phyloP scores from a whole-genome alignment of 2,888 invertebrate species.

The Stenichneumon culpator region DNA sequence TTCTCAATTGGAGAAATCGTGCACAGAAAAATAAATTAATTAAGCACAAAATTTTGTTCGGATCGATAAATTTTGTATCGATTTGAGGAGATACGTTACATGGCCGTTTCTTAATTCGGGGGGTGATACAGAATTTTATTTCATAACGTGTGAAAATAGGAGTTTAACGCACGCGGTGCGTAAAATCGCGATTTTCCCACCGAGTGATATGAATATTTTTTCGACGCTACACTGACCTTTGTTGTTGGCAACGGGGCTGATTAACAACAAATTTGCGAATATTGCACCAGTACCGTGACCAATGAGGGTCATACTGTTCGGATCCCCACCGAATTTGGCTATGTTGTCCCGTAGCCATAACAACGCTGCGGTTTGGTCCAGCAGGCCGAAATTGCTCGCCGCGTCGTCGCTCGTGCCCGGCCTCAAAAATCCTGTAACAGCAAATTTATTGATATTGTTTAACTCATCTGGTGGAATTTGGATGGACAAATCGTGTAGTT shows the following conservation, averaged over 20 bases:
- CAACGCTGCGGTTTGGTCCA: constrained; percentile 97
- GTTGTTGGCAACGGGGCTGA: constrained; percentile 92
- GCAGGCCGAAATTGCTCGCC: constrained; percentile 95
- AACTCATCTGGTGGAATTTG: neutral
- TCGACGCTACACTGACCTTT: constrained; percentile 80
- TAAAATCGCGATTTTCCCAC: too few relatives aligned
- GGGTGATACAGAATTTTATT: too few relatives aligned
- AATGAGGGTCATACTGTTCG: constrained; percentile 94
- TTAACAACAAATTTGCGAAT: constrained; percentile 96
- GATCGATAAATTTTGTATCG: too few relatives aligned
- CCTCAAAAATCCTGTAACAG: constrained; percentile 90
- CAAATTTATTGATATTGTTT: constrained; percentile 15
- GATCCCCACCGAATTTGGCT: constrained; percentile 95
- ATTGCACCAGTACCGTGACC: constrained; percentile 98
- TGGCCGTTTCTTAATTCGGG: too few relatives aligned
- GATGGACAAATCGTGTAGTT: neutral
- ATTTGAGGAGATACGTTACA: too few relatives aligned
- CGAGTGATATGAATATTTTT: neutral
- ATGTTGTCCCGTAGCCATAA: constrained; percentile 98
- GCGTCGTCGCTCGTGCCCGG: constrained; percentile 91
- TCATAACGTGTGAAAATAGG: too few relatives aligned
- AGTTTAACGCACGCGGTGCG: neutral
- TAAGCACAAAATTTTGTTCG: too few relatives aligned
- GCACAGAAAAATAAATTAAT: neutral
- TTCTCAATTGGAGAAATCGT: neutral